Percentiles rank a stretch among this genome's conserved stretches.
These are phyloP conservation scores for Danio kyathit DNA, from an alignment of 2,797 vertebrate genomes.

Conservation along the genomic window DNA sequence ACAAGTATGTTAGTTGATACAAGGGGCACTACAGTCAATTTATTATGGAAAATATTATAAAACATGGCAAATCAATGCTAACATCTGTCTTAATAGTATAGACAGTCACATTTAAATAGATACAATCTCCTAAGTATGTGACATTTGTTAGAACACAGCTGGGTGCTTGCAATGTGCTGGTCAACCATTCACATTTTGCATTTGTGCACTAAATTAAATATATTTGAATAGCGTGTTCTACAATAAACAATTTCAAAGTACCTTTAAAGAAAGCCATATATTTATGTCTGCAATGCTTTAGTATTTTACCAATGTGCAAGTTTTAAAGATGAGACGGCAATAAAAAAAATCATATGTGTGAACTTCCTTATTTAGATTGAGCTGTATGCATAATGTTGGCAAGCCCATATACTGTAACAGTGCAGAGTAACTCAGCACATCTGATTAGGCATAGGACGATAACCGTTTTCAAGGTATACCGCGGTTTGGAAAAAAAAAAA, in stretches of 20 bases:
- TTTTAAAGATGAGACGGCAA: neutral
- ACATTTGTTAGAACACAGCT: neutral
- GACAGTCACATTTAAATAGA: neutral
- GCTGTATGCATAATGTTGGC: neutral
- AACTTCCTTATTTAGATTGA: neutral
- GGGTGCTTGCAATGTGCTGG: too few species aligned
- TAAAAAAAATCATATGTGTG: neutral
- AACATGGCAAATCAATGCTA: neutral
- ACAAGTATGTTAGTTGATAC: neutral
- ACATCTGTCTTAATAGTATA: neutral
- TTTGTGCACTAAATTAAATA: too few species aligned
- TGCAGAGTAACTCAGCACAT: too few species aligned
- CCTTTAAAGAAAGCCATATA: neutral
- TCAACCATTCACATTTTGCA: neutral
- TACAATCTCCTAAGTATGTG: neutral
- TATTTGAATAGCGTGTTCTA: too few species aligned
- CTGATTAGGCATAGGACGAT: too few species aligned
- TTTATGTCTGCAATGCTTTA: neutral
- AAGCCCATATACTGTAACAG: neutral
- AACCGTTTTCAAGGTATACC: too few species aligned
- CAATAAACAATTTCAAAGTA: neutral
- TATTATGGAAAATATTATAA: neutral
- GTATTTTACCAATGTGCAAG: neutral
- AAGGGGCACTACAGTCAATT: neutral
- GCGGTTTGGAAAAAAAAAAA: too few species aligned